Evolutionary conservation across 2,797 vertebrate genomes (phyloP).

Genomic region (Lutjanus campechanus): DNA sequence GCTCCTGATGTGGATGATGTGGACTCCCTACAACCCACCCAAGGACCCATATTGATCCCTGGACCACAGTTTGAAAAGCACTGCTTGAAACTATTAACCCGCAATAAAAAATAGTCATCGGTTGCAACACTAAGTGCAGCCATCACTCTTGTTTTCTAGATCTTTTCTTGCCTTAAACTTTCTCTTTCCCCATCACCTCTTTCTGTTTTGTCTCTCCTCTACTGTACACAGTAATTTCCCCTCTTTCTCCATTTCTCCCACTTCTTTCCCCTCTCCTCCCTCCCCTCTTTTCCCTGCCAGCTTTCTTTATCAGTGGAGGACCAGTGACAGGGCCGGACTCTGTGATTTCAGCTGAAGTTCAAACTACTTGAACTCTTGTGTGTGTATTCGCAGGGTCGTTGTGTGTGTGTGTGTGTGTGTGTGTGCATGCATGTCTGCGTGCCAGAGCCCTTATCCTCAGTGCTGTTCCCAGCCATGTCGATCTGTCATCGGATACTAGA

Average conservation of each 20-base stretch:
- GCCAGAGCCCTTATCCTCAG: constrained; percentile 31
- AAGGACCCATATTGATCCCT: too few relatives aligned
- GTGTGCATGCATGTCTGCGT: constrained; percentile 27
- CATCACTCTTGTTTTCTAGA: constrained; percentile 2
- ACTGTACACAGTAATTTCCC: not conserved
- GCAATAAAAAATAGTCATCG: too few relatives aligned
- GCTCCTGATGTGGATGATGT: too few relatives aligned
- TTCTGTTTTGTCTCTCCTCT: not conserved
- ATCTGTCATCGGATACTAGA: constrained; percentile 74
- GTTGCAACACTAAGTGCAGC: not conserved
- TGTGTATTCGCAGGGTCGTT: constrained; percentile 9
- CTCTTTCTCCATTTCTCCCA: not conserved
- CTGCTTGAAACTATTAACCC: too few relatives aligned
- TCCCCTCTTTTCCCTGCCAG: constrained; percentile 28
- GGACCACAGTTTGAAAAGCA: too few relatives aligned
- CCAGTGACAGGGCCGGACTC: constrained; percentile 51
- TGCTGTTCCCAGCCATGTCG: constrained; percentile 54
- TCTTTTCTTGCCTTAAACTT: not conserved
- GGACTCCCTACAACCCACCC: too few relatives aligned
- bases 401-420: not conserved
- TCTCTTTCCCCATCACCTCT: not conserved
- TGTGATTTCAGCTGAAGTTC: constrained; percentile 72
- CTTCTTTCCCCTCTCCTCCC: not conserved
- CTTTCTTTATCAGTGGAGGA: constrained; percentile 61
- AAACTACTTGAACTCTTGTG: constrained; percentile 63